A percentile compares a stretch with the other conserved stretches of the same genome.
Conservation (phyloP, 2,113 vertebrate genomes). For the Mus spicilegus region DNA sequence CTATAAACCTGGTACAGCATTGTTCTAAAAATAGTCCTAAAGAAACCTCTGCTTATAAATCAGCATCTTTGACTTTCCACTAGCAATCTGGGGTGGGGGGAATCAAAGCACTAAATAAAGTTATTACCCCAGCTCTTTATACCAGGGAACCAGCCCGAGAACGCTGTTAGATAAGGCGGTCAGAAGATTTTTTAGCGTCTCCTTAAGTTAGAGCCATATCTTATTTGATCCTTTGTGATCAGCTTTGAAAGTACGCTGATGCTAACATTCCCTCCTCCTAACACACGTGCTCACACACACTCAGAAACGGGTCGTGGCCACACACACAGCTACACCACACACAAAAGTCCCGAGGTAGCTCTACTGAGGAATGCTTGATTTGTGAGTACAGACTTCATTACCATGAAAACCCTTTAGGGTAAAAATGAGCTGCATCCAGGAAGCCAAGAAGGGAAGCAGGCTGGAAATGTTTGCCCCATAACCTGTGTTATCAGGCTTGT, state of each 20-base stretch:
- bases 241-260: constrained; percentile 82
- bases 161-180: constrained; percentile 80
- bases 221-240: constrained; percentile 81
- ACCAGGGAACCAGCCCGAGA: constrained; percentile 80
- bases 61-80: constrained; percentile 84
- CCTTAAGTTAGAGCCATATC: constrained; percentile 84
- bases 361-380: constrained; percentile 85
- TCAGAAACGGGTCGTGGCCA: constrained; percentile 68
- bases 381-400: constrained; percentile 86
- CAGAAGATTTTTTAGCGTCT: constrained; percentile 82
- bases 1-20: constrained; percentile 86
- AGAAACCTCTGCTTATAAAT: constrained; percentile 88
- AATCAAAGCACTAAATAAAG: constrained; percentile 80
- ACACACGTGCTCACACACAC: background rate
- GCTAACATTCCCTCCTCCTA: constrained; percentile 56
- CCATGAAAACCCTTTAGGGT: constrained; percentile 85
- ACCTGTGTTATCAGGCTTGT: constrained; percentile 82
- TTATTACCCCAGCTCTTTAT: constrained; percentile 76
- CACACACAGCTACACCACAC: constrained; percentile 80
- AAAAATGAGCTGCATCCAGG: constrained; percentile 85
- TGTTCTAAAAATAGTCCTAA: constrained; percentile 89
- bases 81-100: constrained; percentile 45
- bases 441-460: constrained; percentile 75
- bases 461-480: constrained; percentile 81
- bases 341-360: constrained; percentile 83